These are phyloP conservation scores for Crepidodera aurea DNA, from an alignment of 2,888 invertebrate species.

Conservation along the genomic window DNA sequence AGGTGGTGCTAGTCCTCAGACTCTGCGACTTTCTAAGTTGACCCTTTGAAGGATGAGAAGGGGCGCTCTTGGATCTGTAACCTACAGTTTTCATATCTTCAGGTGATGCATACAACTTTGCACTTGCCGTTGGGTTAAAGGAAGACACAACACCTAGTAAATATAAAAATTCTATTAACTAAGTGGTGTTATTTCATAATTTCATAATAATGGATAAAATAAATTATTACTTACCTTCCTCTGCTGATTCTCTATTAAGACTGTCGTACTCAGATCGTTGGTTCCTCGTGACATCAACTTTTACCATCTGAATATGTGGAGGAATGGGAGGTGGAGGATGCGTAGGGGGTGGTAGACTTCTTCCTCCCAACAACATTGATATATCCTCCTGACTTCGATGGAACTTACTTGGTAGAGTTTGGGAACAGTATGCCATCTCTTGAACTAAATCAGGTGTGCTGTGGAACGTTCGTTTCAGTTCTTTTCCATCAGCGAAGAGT, in stretches of 20 bases:
- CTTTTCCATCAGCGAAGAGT: slow-evolving; percentile 60
- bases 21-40: slow-evolving; percentile 71
- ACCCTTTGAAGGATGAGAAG: slow-evolving; percentile 65
- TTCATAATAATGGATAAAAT: background rate
- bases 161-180: background rate
- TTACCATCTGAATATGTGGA: slow-evolving; percentile 71
- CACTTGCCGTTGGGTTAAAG: slow-evolving; percentile 86
- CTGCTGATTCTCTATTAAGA: slow-evolving; percentile 52
- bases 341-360: slow-evolving; percentile 76
- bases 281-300: slow-evolving; percentile 69
- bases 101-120: slow-evolving; percentile 89
- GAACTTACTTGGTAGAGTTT: slow-evolving; percentile 58
- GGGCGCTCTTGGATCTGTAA: slow-evolving; percentile 66
- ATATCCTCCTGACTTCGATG: slow-evolving; percentile 77
- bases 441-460: slow-evolving; percentile 86
- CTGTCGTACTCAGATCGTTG: slow-evolving; percentile 54
- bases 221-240: slow-evolving; percentile 50
- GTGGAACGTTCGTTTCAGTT: slow-evolving; percentile 83
- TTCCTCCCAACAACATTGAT: slow-evolving; percentile 54
- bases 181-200: no score
- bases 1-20: slow-evolving; percentile 63
- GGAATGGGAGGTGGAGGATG: slow-evolving; percentile 85
- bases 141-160: slow-evolving; percentile 76
- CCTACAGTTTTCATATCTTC: slow-evolving; percentile 81
- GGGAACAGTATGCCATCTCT: slow-evolving; percentile 52